Conservation (phyloP, 1,140 invertebrate genomes). For the Lepeophtheirus salmonis region DNA sequence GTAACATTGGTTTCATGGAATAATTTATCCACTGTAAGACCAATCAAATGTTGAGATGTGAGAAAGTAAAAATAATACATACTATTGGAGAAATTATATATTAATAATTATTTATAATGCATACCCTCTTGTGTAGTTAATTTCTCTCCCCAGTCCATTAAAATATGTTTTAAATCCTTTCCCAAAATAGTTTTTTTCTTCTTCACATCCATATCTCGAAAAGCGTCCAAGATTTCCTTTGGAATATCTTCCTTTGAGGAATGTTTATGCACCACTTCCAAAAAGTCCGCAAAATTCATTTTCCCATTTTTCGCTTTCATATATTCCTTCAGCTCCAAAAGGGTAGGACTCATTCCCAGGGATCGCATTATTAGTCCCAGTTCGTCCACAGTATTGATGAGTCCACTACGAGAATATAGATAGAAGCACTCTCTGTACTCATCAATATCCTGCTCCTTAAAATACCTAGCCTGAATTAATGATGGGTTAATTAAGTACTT, state of each 20-base stretch:
- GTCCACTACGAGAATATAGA: conserved; percentile 64
- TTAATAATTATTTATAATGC: background rate
- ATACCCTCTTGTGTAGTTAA: conserved; percentile 67
- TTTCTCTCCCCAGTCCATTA: conserved; percentile 76
- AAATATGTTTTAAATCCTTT: conserved; percentile 59
- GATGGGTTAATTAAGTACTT: too few species aligned
- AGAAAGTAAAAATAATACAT: conserved; percentile 20
- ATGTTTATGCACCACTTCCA: conserved; percentile 85
- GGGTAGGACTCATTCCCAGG: conserved; percentile 74
- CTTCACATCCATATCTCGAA: conserved; percentile 55
- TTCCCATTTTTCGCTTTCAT: conserved; percentile 66
- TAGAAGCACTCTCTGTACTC: conserved; percentile 85
- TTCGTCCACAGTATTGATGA: conserved; percentile 69
- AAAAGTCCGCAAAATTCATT: conserved; percentile 84
- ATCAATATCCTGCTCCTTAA: conserved; percentile 33
- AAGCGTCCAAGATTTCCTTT: conserved; percentile 70
- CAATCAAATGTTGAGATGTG: conserved; percentile 8
- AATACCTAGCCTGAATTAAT: conserved; percentile 30
- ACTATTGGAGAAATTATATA: background rate
- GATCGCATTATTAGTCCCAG: conserved; percentile 82
- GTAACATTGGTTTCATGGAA: conserved; percentile 77
- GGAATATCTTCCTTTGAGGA: conserved; percentile 64
- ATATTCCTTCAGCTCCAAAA: conserved; percentile 65
- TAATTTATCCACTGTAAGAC: conserved; percentile 61
- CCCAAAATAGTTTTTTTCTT: conserved; percentile 56